Conservation (phyloP, 2,113 vertebrate species). For the Zapornia atra region DNA sequence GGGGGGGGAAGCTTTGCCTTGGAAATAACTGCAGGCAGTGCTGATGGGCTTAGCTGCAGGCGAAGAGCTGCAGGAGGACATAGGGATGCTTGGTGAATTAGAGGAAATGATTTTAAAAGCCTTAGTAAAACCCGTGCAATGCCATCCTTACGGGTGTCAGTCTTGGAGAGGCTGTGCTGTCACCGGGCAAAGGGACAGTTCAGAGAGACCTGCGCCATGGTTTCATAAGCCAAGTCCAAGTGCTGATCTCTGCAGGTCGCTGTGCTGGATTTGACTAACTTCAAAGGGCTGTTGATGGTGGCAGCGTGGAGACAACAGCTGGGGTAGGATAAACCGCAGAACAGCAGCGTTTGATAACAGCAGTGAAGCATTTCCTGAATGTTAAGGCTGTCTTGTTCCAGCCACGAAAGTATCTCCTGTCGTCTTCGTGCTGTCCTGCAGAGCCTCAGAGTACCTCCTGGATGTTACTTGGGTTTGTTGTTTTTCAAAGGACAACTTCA, state of each 20-base stretch:
- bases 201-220: fast-evolving
- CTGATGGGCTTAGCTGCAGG: background rate
- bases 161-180: background rate
- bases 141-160: fast-evolving
- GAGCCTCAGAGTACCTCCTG: background rate
- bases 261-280: background rate
- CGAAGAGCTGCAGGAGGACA: background rate
- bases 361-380: fast-evolving
- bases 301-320: background rate
- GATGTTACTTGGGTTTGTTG: background rate
- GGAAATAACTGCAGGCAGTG: background rate
- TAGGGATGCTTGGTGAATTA: no score
- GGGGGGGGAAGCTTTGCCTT: background rate
- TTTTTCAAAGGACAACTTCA: background rate
- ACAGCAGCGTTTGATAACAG: background rate
- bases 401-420: background rate
- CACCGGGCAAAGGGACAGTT: background rate
- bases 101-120: background rate
- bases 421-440: fast-evolving
- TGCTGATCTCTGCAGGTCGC: fast-evolving
- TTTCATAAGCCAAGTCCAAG: fast-evolving
- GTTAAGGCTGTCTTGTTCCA: fast-evolving
- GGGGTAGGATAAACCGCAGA: background rate
- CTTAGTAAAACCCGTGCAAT: fast-evolving
- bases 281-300: background rate